Base-by-base conservation (phyloP, 2,888 invertebrate species). In the Cryptocheilus praepositus region DNA sequence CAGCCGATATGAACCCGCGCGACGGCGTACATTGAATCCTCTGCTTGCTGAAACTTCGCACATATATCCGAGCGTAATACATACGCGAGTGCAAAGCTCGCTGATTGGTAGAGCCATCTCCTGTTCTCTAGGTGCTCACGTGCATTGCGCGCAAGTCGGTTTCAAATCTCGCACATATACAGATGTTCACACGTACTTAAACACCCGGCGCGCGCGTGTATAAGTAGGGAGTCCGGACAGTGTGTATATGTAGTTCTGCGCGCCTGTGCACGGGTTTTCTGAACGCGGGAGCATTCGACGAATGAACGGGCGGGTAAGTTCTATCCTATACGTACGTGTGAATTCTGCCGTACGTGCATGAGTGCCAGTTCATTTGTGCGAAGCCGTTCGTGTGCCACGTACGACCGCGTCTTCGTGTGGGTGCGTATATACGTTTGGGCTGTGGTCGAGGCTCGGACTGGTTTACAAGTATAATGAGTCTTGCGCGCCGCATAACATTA, bases 391-490 rank as follows among this genome's bases (percentile, higher is more conserved):
- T 67, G 70, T 61, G 66, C 58, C 45, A 53, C 46, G 44, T 49
- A 46, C 54, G 25, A 36, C 61, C 43, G 62, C 60, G 28, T 43
- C 22, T 7, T 18, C 18, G 61, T 46, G 61, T 18, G 60, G 49
- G 43, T 44, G 61, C 21, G 36, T 36, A 44, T 36, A 21, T 25
- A 19, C 45, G 52, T 55, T 74, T 80, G 80, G 81, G 76, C 79
- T 85, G 86, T 83, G 86, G 86, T 86, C 85, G 83, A 82, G 72
- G 79, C 85, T 81, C 83, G 82, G 81, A 81, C 87, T 85, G 86
- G 87, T 88, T 88, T 88, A 88, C 88, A 88, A 88, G 88, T 88
- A 87, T 88, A 88, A 88, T 88, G 88, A 88, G 88, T 86, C 86
- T 87, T 88, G 87, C 87, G 86, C 86, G 88, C 85, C 85, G 88